A percentile compares a stretch with the other conserved stretches of the same genome.
These are phyloP conservation scores for Hoplostethus atlanticus DNA, from an alignment of 2,797 vertebrate genomes.

Conservation along the genomic window DNA sequence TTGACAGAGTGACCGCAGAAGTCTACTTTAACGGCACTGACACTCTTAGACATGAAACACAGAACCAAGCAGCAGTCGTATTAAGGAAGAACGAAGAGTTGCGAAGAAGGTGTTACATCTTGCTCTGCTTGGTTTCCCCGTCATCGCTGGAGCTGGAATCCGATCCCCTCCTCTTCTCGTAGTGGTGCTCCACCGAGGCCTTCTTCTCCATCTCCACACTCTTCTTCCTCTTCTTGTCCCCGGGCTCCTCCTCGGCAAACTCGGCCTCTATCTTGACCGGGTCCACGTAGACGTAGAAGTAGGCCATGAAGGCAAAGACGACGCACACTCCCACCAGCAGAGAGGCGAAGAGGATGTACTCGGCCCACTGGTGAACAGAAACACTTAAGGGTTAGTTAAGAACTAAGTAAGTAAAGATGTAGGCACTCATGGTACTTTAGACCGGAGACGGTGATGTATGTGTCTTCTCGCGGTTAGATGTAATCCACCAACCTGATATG, in stretches of 20 bases:
- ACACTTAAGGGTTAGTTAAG: conserved; percentile 3
- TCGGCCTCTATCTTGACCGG: conserved; percentile 89
- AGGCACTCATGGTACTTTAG: too few species aligned
- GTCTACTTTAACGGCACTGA: background rate
- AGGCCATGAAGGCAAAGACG: conserved; percentile 91
- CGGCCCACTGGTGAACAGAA: conserved; percentile 89
- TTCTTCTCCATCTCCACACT: conserved; percentile 67
- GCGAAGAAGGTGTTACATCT: conserved; percentile 55
- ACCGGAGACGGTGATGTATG: too few species aligned
- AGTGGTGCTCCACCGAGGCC: background rate
- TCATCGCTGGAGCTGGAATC: conserved; percentile 9
- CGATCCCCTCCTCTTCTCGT: conserved; percentile 36
- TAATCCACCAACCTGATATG: conserved; percentile 86
- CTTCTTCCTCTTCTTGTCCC: conserved; percentile 66
- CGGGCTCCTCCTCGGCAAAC: conserved; percentile 73
- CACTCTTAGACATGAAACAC: conserved; percentile 11
- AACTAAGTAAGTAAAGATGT: background rate
- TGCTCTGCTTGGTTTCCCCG: conserved; percentile 30
- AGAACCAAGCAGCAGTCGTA: conserved; percentile 26
- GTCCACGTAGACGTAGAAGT: conserved; percentile 92
- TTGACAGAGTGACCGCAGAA: conserved; percentile 10
- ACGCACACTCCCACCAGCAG: conserved; percentile 90
- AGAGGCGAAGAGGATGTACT: conserved; percentile 92
- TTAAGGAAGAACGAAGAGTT: background rate
- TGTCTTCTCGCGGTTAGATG: background rate